phyloP scores from a whole-genome alignment of 1,140 invertebrate genomes.

The Pogonomyrmex barbatus region DNA sequence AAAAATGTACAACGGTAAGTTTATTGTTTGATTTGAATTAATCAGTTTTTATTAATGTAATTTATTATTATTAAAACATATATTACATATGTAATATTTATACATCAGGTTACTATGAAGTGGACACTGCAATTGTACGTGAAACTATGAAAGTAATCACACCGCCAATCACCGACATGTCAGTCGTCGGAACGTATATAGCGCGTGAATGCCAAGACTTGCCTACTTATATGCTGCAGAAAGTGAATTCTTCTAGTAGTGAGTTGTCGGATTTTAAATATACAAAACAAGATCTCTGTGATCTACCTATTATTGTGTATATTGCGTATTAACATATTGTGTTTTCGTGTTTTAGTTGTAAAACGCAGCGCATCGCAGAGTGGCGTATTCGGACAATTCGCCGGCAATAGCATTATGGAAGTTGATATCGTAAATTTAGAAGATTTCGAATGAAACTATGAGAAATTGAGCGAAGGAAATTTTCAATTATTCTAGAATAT shows the following conservation, averaged over 20 bases:
- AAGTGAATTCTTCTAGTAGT: slow-evolving; percentile 82
- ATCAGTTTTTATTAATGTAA: background rate
- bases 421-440: slow-evolving; percentile 90
- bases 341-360: slow-evolving; percentile 87
- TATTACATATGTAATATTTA: slow-evolving; percentile 17
- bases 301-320: background rate
- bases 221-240: slow-evolving; percentile 92
- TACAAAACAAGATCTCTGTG: slow-evolving; percentile 5
- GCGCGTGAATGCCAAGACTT: slow-evolving; percentile 89
- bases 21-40: background rate
- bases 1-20: slow-evolving; percentile 91
- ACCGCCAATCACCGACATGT: slow-evolving; percentile 90
- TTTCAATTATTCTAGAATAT: slow-evolving; percentile 75
- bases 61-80: background rate
- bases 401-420: slow-evolving; percentile 91
- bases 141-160: slow-evolving; percentile 92
- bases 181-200: slow-evolving; percentile 90
- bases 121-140: slow-evolving; percentile 92
- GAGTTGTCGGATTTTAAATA: slow-evolving; percentile 61
- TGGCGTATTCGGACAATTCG: slow-evolving; percentile 91
- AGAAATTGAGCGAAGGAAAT: slow-evolving; percentile 71
- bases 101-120: slow-evolving; percentile 91
- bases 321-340: slow-evolving; percentile 1
- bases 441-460: slow-evolving; percentile 66
- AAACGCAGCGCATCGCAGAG: slow-evolving; percentile 89